phyloP scores from a whole-genome alignment of 2,888 invertebrate genomes.

The Macrosiphum euphorbiae region DNA sequence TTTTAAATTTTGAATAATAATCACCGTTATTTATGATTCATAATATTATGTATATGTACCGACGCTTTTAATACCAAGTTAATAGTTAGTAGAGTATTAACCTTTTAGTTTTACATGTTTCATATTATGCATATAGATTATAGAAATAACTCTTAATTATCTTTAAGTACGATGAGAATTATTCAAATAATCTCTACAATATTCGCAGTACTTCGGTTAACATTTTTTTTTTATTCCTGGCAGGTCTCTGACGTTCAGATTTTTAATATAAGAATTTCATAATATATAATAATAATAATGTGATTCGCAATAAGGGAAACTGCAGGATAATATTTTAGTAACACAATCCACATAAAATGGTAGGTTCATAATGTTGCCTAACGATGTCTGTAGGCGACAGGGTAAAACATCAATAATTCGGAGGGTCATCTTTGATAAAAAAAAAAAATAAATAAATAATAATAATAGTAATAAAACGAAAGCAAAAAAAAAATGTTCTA shows the following conservation, averaged over 20 bases:
- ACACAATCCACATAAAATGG: slow-evolving; percentile 15
- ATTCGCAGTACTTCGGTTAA: not conserved
- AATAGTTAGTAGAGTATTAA: not conserved
- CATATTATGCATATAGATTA: not conserved
- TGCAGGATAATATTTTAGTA: slow-evolving; percentile 32
- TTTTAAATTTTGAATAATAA: not conserved
- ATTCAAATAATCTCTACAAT: not conserved
- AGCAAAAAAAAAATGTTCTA: slow-evolving; percentile 1
- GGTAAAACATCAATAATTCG: slow-evolving; percentile 42
- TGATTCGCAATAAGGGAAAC: slow-evolving; percentile 19
- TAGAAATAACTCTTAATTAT: not conserved
- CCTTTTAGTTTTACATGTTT: not conserved
- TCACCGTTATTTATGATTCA: not conserved
- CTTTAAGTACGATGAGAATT: not conserved
- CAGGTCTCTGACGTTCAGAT: not conserved
- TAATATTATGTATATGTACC: not conserved
- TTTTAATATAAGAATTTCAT: not conserved
- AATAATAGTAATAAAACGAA: not conserved
- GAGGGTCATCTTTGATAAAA: slow-evolving; percentile 32
- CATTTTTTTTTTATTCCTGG: not conserved
- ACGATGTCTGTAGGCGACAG: slow-evolving; percentile 43
- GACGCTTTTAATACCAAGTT: not conserved
- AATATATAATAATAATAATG: slow-evolving; percentile 13
- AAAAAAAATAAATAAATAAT: too few species aligned
- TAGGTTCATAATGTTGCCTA: slow-evolving; percentile 36